Percentiles rank a stretch among this genome's conserved stretches.
Evolutionary conservation across 2,888 invertebrate genomes (phyloP).

Genomic region (Heteropelma amictum): DNA sequence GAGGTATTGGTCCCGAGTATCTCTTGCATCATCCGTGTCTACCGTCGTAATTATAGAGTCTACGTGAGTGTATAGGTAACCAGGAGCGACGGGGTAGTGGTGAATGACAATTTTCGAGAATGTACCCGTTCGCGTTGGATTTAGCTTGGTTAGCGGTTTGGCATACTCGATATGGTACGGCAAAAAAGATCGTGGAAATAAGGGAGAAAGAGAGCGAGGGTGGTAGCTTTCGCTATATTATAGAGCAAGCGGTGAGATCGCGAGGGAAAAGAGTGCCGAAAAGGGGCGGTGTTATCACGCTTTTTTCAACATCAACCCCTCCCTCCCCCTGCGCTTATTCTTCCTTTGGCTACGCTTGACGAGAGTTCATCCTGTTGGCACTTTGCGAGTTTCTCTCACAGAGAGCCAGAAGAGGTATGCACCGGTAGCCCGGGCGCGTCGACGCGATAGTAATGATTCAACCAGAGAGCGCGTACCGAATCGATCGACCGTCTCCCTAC

Average conservation of each 20-base stretch:
- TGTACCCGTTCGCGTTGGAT: slow-evolving; percentile 27
- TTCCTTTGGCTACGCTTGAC: slow-evolving; percentile 18
- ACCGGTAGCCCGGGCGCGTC: slow-evolving; percentile 46
- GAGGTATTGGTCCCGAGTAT: slow-evolving; percentile 52
- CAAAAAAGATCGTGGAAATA: background rate
- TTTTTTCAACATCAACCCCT: background rate
- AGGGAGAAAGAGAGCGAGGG: background rate
- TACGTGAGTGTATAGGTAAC: background rate
- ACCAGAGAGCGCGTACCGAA: slow-evolving; percentile 50
- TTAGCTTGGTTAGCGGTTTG: slow-evolving; percentile 36
- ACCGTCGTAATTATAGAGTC: background rate
- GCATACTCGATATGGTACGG: slow-evolving; percentile 32
- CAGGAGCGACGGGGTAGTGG: no score
- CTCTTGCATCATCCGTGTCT: slow-evolving; percentile 40
- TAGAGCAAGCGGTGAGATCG: background rate
- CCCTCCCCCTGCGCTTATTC: background rate
- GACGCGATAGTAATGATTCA: slow-evolving; percentile 56
- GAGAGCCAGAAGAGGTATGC: slow-evolving; percentile 16
- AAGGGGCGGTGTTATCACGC: slow-evolving; percentile 21
- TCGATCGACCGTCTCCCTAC: slow-evolving; percentile 42
- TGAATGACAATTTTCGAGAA: slow-evolving; percentile 47
- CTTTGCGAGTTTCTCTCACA: slow-evolving; percentile 33
- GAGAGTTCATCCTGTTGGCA: slow-evolving; percentile 44
- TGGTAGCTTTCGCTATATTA: no score
- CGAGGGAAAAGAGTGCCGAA: background rate